Base-by-base conservation (phyloP, 2,113 vertebrate genomes). In the Myotis lucifugus region DNA sequence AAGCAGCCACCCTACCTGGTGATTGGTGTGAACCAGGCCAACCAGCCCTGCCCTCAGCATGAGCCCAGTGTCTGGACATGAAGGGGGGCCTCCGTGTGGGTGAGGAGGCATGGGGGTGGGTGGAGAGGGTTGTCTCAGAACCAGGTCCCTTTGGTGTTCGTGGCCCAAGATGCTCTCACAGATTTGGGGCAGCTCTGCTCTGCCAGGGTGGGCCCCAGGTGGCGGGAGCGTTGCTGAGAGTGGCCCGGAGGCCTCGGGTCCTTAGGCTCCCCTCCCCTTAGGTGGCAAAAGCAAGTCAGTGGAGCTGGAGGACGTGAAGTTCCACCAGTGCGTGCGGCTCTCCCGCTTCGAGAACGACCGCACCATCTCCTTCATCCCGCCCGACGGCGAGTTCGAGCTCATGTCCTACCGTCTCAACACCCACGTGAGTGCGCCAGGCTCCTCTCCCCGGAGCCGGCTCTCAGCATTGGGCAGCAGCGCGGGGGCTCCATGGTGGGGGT, bases 351-450 rank as follows among this genome's bases (percentile, higher is more conserved):
- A 99, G 79, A 99, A 98, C 0, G 99, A 99, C 98, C 98, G 99
- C 18, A 99, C 99, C 64, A 99, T 99, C 98, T 99, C 99, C 89
- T 99, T 99, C 98, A 99, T 99, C 94, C 99, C 99, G 0, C 99
- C 99, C 0, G 99, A 99, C 0, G 99, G 99, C 0, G 99, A 99
- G 95, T 99, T 99, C 1, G 99, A 99, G 93, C 98, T 99, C 90
- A 99, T 99, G 99, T 99, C 99, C 79, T 99, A 99, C 93, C 99
- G 99, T 86, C 99, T 99, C 95, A 99, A 99, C 96, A 99, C 99
- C 3, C 99, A 99, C 48, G 99, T 99, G 81, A 97, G 48, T 84
- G n/a, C 5, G 0, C 85, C 34, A 9, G 8, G 17, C 4, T 3
- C 66, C 29, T 9, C 5, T 1, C 21, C 13, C 17, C 40, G 14